Conservation (phyloP, 1,140 invertebrate species). For the Zaprionus vittiger region DNA sequence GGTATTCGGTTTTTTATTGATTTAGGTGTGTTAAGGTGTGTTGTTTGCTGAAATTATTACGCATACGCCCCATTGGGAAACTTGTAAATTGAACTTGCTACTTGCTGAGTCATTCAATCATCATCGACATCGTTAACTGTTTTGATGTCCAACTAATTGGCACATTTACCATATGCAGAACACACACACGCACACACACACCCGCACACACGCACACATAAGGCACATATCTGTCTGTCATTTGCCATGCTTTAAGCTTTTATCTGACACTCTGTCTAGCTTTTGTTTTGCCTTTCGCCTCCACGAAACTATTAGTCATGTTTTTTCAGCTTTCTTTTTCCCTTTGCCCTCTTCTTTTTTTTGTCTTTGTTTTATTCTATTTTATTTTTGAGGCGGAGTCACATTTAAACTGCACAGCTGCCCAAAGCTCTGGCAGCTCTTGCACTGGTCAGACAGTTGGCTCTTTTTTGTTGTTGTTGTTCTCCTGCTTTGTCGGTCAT, state of each 20-base stretch:
- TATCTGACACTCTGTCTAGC: slow-evolving; percentile 74
- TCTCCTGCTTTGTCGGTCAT: slow-evolving; percentile 17
- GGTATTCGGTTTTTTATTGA: too few relatives aligned
- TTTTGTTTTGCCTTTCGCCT: slow-evolving; percentile 67
- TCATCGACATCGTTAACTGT: slow-evolving; percentile 39
- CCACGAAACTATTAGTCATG: slow-evolving; percentile 76
- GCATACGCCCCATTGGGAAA: slow-evolving; percentile 36
- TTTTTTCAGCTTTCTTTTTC: slow-evolving; percentile 43
- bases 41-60: slow-evolving; percentile 4
- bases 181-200: slow-evolving; percentile 35
- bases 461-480: slow-evolving; percentile 37
- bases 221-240: slow-evolving; percentile 16
- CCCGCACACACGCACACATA: slow-evolving; percentile 28
- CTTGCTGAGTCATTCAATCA: slow-evolving; percentile 50
- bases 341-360: slow-evolving; percentile 30
- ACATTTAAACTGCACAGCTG: slow-evolving; percentile 67
- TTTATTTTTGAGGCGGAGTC: slow-evolving; percentile 22
- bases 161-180: slow-evolving; percentile 61
- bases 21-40: not conserved
- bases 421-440: slow-evolving; percentile 52
- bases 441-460: slow-evolving; percentile 26
- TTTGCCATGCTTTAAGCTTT: slow-evolving; percentile 69
- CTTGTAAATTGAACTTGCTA: slow-evolving; percentile 29
- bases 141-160: slow-evolving; percentile 68
- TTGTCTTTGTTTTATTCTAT: slow-evolving; percentile 46